Base-by-base conservation (phyloP, 2,113 vertebrate genomes). In the Vicugna pacos region DNA sequence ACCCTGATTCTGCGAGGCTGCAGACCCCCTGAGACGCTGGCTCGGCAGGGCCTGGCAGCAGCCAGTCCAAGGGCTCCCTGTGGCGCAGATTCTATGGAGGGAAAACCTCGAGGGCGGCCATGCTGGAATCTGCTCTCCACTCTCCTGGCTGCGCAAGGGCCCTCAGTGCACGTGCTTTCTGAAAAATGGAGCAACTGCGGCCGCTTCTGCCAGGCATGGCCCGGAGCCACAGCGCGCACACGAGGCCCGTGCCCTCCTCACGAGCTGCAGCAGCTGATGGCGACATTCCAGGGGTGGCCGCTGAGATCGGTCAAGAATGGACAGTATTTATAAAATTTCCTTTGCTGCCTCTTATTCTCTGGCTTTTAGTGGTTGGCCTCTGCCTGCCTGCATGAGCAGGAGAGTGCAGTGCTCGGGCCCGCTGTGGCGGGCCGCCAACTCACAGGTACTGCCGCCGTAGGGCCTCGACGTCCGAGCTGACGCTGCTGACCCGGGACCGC, bases 361-460 rank as follows among this genome's bases (percentile, higher is more conserved):
- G 17, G 16, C 8, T 50, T 50, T 72, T 15, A 69, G 69, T n/a
- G 22, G 73, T n/a, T 8, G 56, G 56, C 70, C 52, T 30, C 26
- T 60, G 2, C 81, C 13, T 50, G 6, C 35, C 35, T 81, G 19
- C 38, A 69, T 58, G 62, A n/a, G 70, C 6, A 76, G 38, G 73
- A 81, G 11, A 35, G 28, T 28, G 11, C 70, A 24, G 32, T 28
- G 91, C 19, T 70, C 1, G 11, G 2, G 28, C 38, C 38, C 38
- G 38, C 38, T 42, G 38, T 42, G 67, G 76, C 7, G 30, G 42
- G 85, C 35, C 20, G 72, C n/a, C 1, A 11, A 93, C 99, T 97
- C 99, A 99, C 99, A 99, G 98, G 26, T 99, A 99, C 97, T 99
- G 99, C 76, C 99, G 98, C 88, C 98, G 99, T 72, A 99, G 99